A percentile compares a stretch with the other conserved stretches of the same genome.
These are phyloP conservation scores for Sitta carolinensis DNA, from an alignment of 2,797 vertebrate species.

Conservation along the genomic window DNA sequence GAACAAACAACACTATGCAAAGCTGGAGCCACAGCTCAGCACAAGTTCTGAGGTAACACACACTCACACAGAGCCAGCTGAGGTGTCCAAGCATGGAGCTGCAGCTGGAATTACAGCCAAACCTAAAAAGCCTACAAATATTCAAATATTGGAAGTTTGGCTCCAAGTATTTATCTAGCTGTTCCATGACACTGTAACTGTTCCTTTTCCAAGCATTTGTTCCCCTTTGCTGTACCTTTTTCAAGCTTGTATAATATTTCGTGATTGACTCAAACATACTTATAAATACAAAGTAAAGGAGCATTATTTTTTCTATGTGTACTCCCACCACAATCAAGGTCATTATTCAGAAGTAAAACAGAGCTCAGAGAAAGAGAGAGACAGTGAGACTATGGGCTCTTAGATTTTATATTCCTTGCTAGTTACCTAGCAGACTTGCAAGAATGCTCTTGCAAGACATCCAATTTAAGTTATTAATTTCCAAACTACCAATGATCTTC, in stretches of 20 bases:
- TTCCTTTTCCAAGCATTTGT: background rate
- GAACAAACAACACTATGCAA: background rate
- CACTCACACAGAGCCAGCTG: background rate
- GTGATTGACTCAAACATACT: background rate
- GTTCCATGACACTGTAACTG: background rate
- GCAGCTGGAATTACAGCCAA: background rate
- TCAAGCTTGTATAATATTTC: background rate
- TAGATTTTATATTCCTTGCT: background rate
- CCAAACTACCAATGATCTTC: background rate
- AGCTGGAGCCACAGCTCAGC: background rate
- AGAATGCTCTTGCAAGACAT: background rate
- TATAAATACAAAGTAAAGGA: background rate
- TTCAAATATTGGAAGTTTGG: background rate
- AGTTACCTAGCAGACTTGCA: background rate
- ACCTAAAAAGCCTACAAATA: background rate
- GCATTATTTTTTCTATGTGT: background rate
- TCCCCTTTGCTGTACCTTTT: background rate
- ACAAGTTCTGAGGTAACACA: background rate
- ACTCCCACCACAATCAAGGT: background rate
- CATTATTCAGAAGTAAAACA: background rate
- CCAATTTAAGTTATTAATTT: background rate
- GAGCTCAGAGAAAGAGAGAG: background rate
- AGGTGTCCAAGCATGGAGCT: background rate
- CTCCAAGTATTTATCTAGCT: background rate
- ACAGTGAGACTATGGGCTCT: background rate